Evolutionary conservation across 2,797 vertebrate genomes (phyloP).

Genomic region (Sarcophilus harrisii): DNA sequence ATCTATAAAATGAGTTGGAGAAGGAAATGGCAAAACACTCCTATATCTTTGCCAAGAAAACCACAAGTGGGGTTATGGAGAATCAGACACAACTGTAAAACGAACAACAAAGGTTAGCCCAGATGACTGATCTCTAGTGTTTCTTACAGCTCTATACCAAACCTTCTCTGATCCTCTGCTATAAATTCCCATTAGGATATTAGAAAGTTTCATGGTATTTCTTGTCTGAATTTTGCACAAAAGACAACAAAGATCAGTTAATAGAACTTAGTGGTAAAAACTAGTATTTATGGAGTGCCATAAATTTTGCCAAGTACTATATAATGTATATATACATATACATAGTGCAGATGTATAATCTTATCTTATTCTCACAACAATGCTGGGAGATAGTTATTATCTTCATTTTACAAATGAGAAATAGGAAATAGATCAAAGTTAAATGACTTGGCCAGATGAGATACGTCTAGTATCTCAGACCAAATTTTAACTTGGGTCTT

Average conservation of each 20-base stretch:
- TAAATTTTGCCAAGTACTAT: neutral
- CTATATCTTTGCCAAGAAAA: neutral
- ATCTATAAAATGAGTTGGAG: neutral
- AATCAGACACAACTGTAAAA: neutral
- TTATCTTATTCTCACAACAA: neutral
- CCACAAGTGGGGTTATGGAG: neutral
- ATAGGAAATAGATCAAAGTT: neutral
- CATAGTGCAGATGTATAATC: neutral
- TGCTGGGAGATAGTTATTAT: neutral
- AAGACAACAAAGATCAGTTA: neutral
- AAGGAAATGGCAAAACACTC: neutral
- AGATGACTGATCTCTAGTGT: neutral
- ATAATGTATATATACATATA: neutral
- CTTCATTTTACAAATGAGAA: neutral
- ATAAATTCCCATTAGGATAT: neutral
- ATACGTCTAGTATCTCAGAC: neutral
- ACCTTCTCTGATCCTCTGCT: neutral
- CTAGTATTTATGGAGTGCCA: neutral
- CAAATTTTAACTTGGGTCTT: neutral
- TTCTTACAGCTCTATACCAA: neutral
- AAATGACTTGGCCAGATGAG: neutral
- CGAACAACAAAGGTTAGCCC: neutral
- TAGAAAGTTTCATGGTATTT: neutral
- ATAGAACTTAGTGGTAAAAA: neutral
- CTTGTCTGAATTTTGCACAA: neutral